Base-by-base conservation (phyloP, 1,140 invertebrate species). In the Achatina immaculata region DNA sequence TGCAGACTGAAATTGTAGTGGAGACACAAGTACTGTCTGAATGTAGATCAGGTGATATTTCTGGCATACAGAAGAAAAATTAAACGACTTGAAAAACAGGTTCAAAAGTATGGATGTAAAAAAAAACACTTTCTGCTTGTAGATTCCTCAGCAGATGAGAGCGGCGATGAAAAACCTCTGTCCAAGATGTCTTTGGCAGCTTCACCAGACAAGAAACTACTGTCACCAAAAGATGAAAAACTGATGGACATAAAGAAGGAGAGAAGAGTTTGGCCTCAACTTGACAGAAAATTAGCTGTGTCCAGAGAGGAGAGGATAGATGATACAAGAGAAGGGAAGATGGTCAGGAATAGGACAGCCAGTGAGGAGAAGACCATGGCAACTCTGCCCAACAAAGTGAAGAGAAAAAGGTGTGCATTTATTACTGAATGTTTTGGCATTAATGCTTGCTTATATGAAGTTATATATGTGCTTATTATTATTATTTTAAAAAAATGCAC, bases 131-230 rank as follows among this genome's bases (percentile, higher is more conserved):
- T n/a, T n/a, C n/a, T 71, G 4, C 16, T 76, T 71, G 19, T 72
- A 85, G 84, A 76, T 71, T 83, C 80, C 1, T 81, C 80, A n/a
- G 65, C 51, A 21, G 80, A 81, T 36, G 73, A 76, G 42, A 68
- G 72, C 42, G 21, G 28, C 36, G 48, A 55, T 55, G 72, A 55
- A 38, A 28, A 1, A n/a, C 34, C 78, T 24, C 36, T 38, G 31
- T 1, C 19, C 19, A 74, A 36, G 36, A 1, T 51, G 45, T 1
- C 72, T 43, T 24, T 36, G 4, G 21, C 19, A 16, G 42, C 19
- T 42, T 34, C 68, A 7, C 68, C 72, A 74, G 72, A 74, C 11
- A 81, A 66, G 42, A 73, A 81, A 24, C 19, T 65, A 16, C 38
- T n/a, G 55, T 74, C 58, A 38, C 36, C 42, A 7, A 43, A 38